A percentile compares a stretch with the other conserved stretches of the same genome.
These are phyloP conservation scores for Galerucella nymphaeae DNA, from an alignment of 2,888 invertebrate species.

Conservation along the genomic window DNA sequence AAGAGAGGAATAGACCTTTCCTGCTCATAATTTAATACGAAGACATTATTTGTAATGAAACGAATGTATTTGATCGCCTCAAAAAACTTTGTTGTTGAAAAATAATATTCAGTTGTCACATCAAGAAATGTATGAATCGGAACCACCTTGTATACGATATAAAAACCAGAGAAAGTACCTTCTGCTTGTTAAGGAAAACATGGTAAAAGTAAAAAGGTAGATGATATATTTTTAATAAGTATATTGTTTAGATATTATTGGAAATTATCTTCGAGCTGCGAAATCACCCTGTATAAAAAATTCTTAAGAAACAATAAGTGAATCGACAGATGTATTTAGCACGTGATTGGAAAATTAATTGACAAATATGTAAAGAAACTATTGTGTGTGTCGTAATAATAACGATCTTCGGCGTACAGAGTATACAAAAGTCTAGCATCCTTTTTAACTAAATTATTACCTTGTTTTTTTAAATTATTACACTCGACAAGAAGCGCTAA, in stretches of 20 bases:
- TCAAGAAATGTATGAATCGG: too few relatives aligned
- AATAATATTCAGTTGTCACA: too few relatives aligned
- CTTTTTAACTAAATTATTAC: background rate
- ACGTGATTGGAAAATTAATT: constrained; percentile 35
- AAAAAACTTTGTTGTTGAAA: background rate
- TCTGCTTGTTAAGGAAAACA: background rate
- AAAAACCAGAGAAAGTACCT: background rate
- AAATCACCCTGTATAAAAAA: constrained; percentile 4
- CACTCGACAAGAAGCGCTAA: background rate
- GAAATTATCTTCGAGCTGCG: background rate
- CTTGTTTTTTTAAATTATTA: constrained; percentile 7
- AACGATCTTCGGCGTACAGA: constrained; percentile 2
- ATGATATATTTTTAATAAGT: too few relatives aligned
- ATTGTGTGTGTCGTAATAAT: constrained; percentile 33
- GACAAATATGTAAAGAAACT: constrained; percentile 31
- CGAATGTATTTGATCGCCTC: background rate
- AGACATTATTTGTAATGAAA: background rate
- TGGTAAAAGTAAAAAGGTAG: too few relatives aligned
- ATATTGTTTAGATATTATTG: too few relatives aligned
- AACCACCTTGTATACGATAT: background rate
- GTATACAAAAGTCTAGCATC: background rate
- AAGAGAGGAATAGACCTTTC: background rate
- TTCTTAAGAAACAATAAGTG: constrained; percentile 22
- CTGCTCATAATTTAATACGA: constrained; percentile 1
- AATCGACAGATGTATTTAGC: constrained; percentile 34